phyloP scores from a whole-genome alignment of 2,113 vertebrate species.

The Burhinus oedicnemus region DNA sequence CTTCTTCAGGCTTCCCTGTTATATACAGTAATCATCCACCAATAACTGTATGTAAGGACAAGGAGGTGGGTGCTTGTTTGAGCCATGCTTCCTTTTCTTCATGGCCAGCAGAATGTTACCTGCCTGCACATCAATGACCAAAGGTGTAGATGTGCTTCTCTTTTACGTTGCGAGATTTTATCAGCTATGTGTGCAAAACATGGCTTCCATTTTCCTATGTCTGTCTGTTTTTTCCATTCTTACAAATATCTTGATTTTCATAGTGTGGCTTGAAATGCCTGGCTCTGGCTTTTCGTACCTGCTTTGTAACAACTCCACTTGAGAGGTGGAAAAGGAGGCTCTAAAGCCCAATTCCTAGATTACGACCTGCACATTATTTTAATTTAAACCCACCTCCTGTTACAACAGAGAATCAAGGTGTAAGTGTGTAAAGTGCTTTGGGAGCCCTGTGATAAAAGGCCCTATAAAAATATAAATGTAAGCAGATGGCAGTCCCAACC shows the following conservation, averaged over 20 bases:
- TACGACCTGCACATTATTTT: conserved; percentile 45
- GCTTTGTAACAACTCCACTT: conserved; percentile 28
- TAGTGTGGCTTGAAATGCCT: not conserved
- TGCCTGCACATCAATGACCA: not conserved
- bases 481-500: conserved; percentile 51
- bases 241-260: not conserved
- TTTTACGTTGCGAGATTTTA: not conserved
- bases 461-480: conserved; percentile 61
- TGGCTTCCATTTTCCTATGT: not conserved
- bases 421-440: conserved; percentile 63
- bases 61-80: not conserved
- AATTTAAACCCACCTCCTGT: conserved; percentile 53
- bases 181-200: not conserved
- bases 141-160: not conserved
- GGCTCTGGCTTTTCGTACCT: conserved; percentile 22
- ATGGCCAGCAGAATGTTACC: not conserved
- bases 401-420: conserved; percentile 63
- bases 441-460: conserved; percentile 51
- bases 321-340: conserved; percentile 39
- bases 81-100: not conserved
- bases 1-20: not conserved
- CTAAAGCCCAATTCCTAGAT: conserved; percentile 60
- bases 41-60: not conserved
- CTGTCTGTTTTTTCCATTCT: not conserved
- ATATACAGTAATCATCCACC: not conserved